Conservation (phyloP, 92 coral and sea anemone genomes). For the Virgularia gustaviana region DNA sequence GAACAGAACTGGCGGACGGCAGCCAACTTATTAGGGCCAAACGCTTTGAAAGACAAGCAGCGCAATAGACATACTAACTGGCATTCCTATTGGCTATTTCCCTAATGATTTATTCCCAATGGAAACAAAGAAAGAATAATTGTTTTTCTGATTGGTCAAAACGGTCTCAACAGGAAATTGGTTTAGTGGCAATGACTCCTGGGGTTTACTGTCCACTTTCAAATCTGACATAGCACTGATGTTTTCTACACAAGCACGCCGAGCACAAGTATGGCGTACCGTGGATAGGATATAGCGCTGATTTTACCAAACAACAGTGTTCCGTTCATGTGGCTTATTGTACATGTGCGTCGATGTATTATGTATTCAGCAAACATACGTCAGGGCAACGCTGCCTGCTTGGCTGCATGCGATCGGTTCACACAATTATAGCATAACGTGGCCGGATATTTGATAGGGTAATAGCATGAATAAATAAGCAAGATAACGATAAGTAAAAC, state of each 20-base stretch:
- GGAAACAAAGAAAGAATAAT: conserved; percentile 21
- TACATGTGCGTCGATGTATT: no score
- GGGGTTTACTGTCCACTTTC: conserved; percentile 22
- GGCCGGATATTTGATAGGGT: conserved; percentile 18
- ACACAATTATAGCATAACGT: background rate
- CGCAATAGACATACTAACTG: conserved; percentile 12
- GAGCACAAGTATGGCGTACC: no score
- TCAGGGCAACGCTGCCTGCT: no score
- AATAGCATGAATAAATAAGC: background rate
- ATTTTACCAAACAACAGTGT: no score
- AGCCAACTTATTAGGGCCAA: conserved; percentile 12
- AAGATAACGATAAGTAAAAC: conserved; percentile 16
- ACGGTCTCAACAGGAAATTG: conserved; percentile 27
- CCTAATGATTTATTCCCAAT: background rate
- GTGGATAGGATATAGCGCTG: no score
- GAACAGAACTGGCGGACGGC: conserved; percentile 7
- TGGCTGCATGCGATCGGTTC: background rate
- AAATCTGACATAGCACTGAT: conserved; percentile 10
- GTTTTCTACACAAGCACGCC: conserved; percentile 18
- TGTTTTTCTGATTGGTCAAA: conserved; percentile 29
- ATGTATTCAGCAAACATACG: no score
- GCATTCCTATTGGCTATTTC: conserved; percentile 20
- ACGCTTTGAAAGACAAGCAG: conserved; percentile 27
- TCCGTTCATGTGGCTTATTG: no score
- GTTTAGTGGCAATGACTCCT: conserved; percentile 5